Percentiles rank a stretch among this genome's conserved stretches.
Evolutionary conservation across 2,113 vertebrate genomes (phyloP).

Genomic region (Sarotherodon lohbergeri): DNA sequence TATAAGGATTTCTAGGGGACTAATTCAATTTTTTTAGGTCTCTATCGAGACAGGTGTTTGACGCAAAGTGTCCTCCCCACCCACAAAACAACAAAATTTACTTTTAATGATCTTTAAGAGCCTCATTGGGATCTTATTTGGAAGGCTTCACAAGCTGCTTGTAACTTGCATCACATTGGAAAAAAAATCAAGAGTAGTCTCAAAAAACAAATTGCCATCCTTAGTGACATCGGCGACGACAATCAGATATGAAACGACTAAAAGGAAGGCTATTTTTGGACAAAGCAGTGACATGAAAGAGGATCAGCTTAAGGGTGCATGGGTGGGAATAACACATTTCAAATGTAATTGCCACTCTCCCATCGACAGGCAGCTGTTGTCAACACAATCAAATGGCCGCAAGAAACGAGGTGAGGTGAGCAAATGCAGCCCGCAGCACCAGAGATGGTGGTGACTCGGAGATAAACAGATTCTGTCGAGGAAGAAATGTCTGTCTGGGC

Average conservation of each 20-base stretch:
- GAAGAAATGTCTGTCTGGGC: conserved; percentile 37
- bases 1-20: neutral
- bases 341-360: conserved; percentile 57
- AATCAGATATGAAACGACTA: neutral
- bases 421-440: conserved; percentile 26
- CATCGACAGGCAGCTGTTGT: conserved; percentile 48
- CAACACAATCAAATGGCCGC: conserved; percentile 53
- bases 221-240: neutral
- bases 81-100: neutral
- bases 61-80: neutral
- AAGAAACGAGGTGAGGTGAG: conserved; percentile 34
- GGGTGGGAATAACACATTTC: conserved; percentile 32
- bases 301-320: conserved; percentile 1
- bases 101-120: neutral
- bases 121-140: neutral
- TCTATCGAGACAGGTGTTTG: neutral
- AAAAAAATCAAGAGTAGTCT: neutral
- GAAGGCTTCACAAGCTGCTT: neutral
- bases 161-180: neutral
- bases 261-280: conserved; percentile 18
- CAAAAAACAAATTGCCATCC: neutral
- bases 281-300: neutral
- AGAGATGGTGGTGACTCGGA: conserved; percentile 31
- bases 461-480: conserved; percentile 52
- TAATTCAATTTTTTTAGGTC: neutral